These are phyloP conservation scores for Aporophyla nigra DNA, from an alignment of 2,888 invertebrate species.

Conservation along the genomic window DNA sequence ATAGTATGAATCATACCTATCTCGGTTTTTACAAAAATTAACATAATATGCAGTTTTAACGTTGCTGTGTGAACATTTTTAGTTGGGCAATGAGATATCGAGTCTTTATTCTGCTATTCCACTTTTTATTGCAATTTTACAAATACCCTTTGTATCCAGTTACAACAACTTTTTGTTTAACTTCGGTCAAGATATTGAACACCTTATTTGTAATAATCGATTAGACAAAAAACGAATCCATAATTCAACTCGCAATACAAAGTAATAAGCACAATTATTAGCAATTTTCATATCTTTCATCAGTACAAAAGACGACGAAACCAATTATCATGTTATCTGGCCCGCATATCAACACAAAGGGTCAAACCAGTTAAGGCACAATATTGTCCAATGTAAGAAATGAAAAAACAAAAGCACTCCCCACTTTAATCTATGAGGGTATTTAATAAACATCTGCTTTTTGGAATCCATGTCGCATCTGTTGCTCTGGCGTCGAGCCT, in stretches of 20 bases:
- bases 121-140: constrained; percentile 46
- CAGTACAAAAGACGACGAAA: constrained; percentile 75
- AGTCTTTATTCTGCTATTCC: constrained; percentile 16
- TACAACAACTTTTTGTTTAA: constrained; percentile 57
- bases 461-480: constrained; percentile 90
- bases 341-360: constrained; percentile 86
- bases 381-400: constrained; percentile 83
- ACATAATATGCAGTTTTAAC: too few relatives aligned
- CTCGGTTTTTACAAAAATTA: neutral
- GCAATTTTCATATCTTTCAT: constrained; percentile 74
- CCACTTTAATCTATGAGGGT: constrained; percentile 88
- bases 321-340: constrained; percentile 82
- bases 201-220: constrained; percentile 53
- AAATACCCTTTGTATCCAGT: constrained; percentile 55
- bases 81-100: neutral
- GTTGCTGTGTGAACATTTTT: neutral
- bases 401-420: constrained; percentile 86
- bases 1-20: neutral
- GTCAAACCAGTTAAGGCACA: constrained; percentile 85
- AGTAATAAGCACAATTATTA: constrained; percentile 67
- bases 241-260: constrained; percentile 52
- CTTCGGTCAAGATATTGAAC: constrained; percentile 33
- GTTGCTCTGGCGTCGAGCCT: constrained; percentile 83
- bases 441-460: constrained; percentile 90
- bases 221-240: constrained; percentile 50